A percentile compares a stretch with the other conserved stretches of the same genome.
These are phyloP conservation scores for Melanchra persicariae DNA, from an alignment of 2,888 invertebrate genomes.

Conservation along the genomic window DNA sequence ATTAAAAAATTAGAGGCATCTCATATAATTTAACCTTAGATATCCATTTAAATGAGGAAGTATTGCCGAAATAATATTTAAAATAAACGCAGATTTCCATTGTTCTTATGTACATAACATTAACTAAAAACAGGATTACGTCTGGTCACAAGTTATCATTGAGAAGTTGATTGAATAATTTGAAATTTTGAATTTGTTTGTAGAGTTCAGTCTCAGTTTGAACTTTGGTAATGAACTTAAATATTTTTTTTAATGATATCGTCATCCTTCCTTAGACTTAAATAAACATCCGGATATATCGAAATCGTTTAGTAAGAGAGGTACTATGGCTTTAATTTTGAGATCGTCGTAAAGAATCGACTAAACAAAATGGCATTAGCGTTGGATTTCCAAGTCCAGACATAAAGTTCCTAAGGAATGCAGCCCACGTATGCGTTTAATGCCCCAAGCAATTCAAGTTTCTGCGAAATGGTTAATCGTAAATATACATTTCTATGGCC, in stretches of 20 bases:
- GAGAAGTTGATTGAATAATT: slow-evolving; percentile 18
- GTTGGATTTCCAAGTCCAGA: background rate
- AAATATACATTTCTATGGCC: slow-evolving; percentile 11
- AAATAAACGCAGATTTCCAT: background rate
- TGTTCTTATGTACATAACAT: slow-evolving; percentile 22
- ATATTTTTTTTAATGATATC: background rate
- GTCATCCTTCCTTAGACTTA: background rate
- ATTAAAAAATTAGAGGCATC: background rate
- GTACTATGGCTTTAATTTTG: background rate
- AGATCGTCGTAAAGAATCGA: background rate
- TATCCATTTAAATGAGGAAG: slow-evolving; percentile 31
- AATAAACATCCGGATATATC: background rate
- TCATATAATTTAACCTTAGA: slow-evolving; percentile 4
- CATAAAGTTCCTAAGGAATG: background rate
- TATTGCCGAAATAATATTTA: background rate
- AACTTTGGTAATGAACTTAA: slow-evolving; percentile 23
- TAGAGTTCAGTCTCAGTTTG: slow-evolving; percentile 1
- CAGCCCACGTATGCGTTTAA: slow-evolving; percentile 9
- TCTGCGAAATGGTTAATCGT: slow-evolving; percentile 17
- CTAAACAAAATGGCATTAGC: background rate
- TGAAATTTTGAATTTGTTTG: slow-evolving; percentile 2
- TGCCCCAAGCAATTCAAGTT: background rate
- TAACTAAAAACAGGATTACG: slow-evolving; percentile 12
- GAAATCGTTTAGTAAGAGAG: background rate
- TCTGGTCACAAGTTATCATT: slow-evolving; percentile 8